Conservation (phyloP, 2,888 invertebrate genomes). For the Drosophila melanocephala region DNA sequence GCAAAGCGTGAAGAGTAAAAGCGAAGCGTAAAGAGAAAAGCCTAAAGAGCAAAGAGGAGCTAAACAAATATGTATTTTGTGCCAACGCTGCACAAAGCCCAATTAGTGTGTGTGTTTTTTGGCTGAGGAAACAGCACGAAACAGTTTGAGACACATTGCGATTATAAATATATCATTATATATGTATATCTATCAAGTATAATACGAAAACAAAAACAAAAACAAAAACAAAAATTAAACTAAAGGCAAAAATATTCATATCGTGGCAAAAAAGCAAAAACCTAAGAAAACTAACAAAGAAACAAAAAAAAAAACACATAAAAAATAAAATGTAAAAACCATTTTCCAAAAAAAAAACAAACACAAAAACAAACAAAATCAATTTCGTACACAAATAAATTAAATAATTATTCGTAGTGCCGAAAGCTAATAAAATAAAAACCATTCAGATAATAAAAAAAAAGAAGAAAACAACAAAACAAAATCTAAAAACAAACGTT, state of each 20-base stretch:
- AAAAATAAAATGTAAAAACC: constrained; percentile 55
- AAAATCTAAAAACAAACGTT: constrained; percentile 41
- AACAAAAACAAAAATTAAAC: constrained; percentile 52
- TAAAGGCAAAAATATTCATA: constrained; percentile 72
- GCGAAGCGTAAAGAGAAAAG: neutral
- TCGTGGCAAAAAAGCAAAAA: constrained; percentile 64
- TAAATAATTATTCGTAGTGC: constrained; percentile 68
- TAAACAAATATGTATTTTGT: constrained; percentile 32
- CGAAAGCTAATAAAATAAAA: constrained; percentile 45
- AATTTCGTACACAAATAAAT: constrained; percentile 61
- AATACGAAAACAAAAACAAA: constrained; percentile 39
- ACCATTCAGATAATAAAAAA: constrained; percentile 51
- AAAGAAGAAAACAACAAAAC: neutral
- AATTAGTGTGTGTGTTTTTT: constrained; percentile 52
- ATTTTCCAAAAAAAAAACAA: constrained; percentile 45
- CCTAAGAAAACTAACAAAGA: constrained; percentile 29
- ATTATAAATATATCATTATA: constrained; percentile 37
- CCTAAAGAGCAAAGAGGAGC: constrained; percentile 13
- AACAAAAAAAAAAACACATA: constrained; percentile 10
- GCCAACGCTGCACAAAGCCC: constrained; percentile 46
- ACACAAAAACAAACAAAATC: constrained; percentile 19
- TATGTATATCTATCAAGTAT: constrained; percentile 37
- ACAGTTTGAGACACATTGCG: constrained; percentile 54
- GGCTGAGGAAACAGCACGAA: constrained; percentile 45
- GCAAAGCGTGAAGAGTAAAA: neutral